A percentile compares a stretch with the other conserved stretches of the same genome.
Conservation (phyloP, 2,113 vertebrate species). For the Scalopus aquaticus region DNA sequence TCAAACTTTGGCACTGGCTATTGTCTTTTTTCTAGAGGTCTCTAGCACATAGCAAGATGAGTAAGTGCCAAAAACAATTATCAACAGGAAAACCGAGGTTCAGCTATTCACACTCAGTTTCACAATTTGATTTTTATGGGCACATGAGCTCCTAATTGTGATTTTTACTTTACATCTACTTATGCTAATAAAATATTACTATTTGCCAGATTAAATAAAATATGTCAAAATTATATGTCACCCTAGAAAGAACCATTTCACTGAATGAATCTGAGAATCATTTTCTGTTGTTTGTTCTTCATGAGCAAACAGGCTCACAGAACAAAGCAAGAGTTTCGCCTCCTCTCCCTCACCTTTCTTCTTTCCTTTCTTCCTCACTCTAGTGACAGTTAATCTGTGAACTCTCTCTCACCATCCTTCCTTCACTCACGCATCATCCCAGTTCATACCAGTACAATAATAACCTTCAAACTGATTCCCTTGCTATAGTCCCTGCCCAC, state of each 20-base stretch:
- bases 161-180: not conserved
- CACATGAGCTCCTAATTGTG: not conserved
- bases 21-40: not conserved
- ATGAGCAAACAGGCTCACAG: not conserved
- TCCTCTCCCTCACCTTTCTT: not conserved
- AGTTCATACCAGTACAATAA: not conserved
- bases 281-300: not conserved
- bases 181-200: not conserved
- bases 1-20: not conserved
- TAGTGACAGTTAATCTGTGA: not conserved
- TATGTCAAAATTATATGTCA: not conserved
- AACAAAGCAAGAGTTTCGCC: not conserved
- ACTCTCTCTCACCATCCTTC: not conserved
- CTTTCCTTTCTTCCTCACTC: not conserved
- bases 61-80: not conserved
- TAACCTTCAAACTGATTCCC: not conserved
- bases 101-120: not conserved
- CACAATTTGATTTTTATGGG: not conserved
- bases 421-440: not conserved
- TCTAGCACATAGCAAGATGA: not conserved
- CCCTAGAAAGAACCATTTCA: not conserved
- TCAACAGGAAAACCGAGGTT: conserved; percentile 5
- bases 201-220: not conserved
- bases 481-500: not conserved
- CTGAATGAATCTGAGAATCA: conserved; percentile 32